Percentiles rank a stretch among this genome's conserved stretches.
phyloP scores from a whole-genome alignment of 2,113 vertebrate genomes.

The Hippocampus barbouri region DNA sequence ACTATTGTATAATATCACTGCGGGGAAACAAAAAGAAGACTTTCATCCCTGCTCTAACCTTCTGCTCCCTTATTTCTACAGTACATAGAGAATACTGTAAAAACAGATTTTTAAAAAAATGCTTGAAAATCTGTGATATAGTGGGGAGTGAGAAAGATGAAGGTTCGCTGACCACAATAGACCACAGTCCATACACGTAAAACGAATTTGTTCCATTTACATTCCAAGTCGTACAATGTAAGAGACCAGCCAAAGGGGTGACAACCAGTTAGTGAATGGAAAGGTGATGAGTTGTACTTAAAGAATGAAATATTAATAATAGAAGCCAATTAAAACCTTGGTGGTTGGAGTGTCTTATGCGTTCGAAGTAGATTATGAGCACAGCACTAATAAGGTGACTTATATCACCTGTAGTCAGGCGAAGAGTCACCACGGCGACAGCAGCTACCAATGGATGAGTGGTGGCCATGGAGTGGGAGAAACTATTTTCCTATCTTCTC shows the following conservation, averaged over 20 bases:
- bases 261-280: slow-evolving; percentile 24
- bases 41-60: too few species aligned
- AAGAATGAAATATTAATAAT: slow-evolving; percentile 64
- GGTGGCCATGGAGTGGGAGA: background rate
- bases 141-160: too few species aligned
- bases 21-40: too few species aligned
- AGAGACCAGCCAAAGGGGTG: slow-evolving; percentile 27
- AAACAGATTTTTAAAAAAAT: too few species aligned
- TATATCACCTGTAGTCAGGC: slow-evolving; percentile 39
- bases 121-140: too few species aligned
- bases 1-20: too few species aligned
- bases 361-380: slow-evolving; percentile 55
- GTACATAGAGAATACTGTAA: too few species aligned
- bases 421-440: slow-evolving; percentile 23
- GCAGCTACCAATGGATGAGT: slow-evolving; percentile 9
- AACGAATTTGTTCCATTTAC: slow-evolving; percentile 6
- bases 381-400: slow-evolving; percentile 58
- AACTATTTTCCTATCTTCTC: background rate
- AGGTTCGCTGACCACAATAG: too few species aligned
- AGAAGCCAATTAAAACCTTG: slow-evolving; percentile 60
- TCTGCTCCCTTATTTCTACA: too few species aligned
- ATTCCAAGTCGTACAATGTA: slow-evolving; percentile 22
- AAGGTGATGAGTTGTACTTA: slow-evolving; percentile 56
- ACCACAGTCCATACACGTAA: background rate
- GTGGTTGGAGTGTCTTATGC: slow-evolving; percentile 48